These are phyloP conservation scores for Ranitomeya variabilis DNA, from an alignment of 2,113 vertebrate species.

Conservation along the genomic window DNA sequence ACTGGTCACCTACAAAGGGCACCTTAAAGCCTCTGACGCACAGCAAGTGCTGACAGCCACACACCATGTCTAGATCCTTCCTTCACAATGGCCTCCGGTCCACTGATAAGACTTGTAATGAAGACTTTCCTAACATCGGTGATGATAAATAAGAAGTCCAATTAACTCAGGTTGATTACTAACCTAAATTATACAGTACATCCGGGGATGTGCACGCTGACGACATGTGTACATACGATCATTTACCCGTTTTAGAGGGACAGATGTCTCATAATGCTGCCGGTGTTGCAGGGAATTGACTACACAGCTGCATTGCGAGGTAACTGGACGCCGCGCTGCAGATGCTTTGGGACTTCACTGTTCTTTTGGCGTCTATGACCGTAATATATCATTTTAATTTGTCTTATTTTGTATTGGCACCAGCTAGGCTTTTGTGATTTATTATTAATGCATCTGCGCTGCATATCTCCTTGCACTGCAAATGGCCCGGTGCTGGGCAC, in stretches of 20 bases:
- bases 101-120: too few relatives aligned
- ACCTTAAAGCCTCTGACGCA: too few relatives aligned
- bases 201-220: not conserved
- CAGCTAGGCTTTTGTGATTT: not conserved
- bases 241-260: not conserved
- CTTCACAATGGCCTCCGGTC: too few relatives aligned
- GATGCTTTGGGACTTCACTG: conserved; percentile 30
- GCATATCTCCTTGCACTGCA: not conserved
- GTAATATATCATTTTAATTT: conserved; percentile 31
- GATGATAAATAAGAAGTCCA: not conserved
- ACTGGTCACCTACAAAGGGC: too few relatives aligned
- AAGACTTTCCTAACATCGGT: not conserved
- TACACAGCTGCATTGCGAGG: conserved; percentile 26
- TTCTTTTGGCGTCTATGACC: conserved; percentile 22
- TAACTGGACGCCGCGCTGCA: conserved; percentile 2
- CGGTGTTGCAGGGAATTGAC: conserved; percentile 3
- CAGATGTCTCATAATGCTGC: conserved; percentile 4
- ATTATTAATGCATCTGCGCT: conserved; percentile 9
- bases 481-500: not conserved
- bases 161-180: not conserved
- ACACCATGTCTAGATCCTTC: too few relatives aligned
- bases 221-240: not conserved
- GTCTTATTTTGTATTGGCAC: conserved; percentile 25
- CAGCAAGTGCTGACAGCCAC: too few relatives aligned
- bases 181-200: not conserved